Conservation (phyloP, 2,113 vertebrate genomes). For the Paramisgurnus dabryanus region DNA sequence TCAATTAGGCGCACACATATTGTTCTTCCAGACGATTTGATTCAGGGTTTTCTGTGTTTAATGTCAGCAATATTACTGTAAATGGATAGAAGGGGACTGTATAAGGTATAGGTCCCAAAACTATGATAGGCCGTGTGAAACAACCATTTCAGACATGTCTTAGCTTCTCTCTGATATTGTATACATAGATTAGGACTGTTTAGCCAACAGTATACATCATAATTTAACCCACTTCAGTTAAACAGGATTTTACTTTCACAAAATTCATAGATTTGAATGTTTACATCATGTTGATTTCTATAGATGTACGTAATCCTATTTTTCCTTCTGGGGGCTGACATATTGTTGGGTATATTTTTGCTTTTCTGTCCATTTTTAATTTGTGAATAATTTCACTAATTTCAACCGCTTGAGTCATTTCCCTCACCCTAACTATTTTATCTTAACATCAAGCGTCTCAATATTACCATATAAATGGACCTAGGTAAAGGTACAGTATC, state of each 20-base stretch:
- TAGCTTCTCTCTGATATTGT: conserved; percentile 10
- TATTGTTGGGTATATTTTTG: conserved; percentile 58
- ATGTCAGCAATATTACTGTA: neutral
- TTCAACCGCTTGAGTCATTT: conserved; percentile 52
- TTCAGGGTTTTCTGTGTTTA: neutral
- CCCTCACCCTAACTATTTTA: conserved; percentile 17
- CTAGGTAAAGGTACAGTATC: neutral
- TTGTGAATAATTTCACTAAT: conserved; percentile 57
- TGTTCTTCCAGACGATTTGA: neutral
- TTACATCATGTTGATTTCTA: conserved; percentile 73
- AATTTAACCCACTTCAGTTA: conserved; percentile 41
- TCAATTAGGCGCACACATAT: neutral
- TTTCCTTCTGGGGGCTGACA: conserved; percentile 60
- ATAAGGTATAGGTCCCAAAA: neutral
- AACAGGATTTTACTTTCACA: conserved; percentile 80
- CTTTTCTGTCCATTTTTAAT: conserved; percentile 49
- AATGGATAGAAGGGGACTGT: neutral
- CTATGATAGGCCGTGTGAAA: neutral
- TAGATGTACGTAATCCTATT: conserved; percentile 64
- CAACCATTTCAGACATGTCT: conserved; percentile 25
- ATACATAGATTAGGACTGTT: conserved; percentile 14
- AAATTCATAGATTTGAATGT: conserved; percentile 69
- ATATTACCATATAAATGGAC: neutral
- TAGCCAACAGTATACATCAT: conserved; percentile 34
- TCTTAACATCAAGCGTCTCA: neutral